Percentiles rank a stretch among this genome's conserved stretches.
Conservation (phyloP, 2,113 vertebrate species). For the Erythrolamprus reginae region DNA sequence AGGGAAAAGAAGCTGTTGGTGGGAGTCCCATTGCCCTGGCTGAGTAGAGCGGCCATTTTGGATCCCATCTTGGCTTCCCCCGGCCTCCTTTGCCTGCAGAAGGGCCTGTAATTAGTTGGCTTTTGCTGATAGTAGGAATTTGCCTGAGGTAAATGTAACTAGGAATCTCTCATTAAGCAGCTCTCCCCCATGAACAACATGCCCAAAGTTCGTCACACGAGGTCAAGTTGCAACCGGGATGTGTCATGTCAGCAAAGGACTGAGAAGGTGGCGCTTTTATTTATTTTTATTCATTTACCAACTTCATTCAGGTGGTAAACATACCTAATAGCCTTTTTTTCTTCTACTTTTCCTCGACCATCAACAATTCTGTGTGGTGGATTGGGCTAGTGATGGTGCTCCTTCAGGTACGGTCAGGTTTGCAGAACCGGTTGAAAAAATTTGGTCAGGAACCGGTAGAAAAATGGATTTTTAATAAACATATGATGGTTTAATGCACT, state of each 20-base stretch:
- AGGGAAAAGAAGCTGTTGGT: background rate
- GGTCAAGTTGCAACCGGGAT: background rate
- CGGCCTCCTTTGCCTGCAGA: background rate
- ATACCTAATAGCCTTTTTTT: background rate
- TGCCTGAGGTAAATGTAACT: slow-evolving; percentile 2
- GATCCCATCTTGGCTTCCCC: background rate
- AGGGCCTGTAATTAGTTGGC: background rate
- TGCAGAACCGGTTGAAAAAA: too few species aligned
- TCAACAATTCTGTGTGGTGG: background rate
- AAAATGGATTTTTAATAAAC: too few species aligned
- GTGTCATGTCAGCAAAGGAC: background rate
- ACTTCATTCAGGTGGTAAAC: background rate
- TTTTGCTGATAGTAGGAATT: background rate
- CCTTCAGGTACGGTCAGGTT: too few species aligned
- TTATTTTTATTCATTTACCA: background rate
- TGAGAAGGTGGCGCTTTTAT: background rate
- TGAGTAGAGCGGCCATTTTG: background rate
- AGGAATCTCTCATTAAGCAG: background rate
- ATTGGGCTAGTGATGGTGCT: too few species aligned
- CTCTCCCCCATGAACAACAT: background rate
- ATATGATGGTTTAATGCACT: background rate
- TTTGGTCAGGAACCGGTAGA: too few species aligned
- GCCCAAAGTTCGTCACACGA: background rate
- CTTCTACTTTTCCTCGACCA: background rate
- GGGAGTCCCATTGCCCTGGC: rapidly evolving